Evolutionary conservation across 2,888 invertebrate species (phyloP).

Genomic region (Eilema depressum): DNA sequence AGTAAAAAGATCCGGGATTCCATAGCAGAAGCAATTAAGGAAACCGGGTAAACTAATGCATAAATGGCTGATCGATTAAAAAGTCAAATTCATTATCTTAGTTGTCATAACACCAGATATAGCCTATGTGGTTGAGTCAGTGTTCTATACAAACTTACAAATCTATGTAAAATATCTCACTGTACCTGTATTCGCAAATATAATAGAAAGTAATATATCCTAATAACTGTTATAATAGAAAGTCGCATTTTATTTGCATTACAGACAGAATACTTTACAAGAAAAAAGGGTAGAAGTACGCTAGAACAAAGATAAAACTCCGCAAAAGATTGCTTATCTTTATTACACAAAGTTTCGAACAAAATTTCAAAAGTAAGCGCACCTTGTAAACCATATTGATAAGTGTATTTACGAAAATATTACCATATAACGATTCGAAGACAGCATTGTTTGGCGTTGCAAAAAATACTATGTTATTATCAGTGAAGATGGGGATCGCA

Average conservation of each 20-base stretch:
- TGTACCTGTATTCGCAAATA: too few species aligned
- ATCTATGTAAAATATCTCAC: too few species aligned
- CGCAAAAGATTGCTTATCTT: conserved; percentile 5
- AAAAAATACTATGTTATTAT: conserved; percentile 47
- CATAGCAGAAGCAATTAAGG: background rate
- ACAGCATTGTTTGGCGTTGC: conserved; percentile 46
- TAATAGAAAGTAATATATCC: too few species aligned
- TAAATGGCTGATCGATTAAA: background rate
- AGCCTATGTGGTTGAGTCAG: background rate
- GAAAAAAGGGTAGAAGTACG: background rate
- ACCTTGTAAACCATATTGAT: conserved; percentile 13
- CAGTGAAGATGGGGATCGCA: conserved; percentile 27
- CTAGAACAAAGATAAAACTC: background rate
- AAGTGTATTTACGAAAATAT: conserved; percentile 29
- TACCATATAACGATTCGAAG: conserved; percentile 40
- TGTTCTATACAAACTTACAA: too few species aligned
- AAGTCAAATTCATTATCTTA: background rate
- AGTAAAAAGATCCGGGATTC: background rate
- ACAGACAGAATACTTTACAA: background rate
- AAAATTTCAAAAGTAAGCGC: conserved; percentile 1
- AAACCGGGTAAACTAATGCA: background rate
- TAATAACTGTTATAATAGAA: background rate
- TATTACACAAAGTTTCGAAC: conserved; percentile 8
- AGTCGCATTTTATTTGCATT: background rate
- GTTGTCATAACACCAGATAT: background rate